These are phyloP conservation scores for Ganaspis brasiliensis DNA, from an alignment of 2,888 invertebrate genomes.

Conservation along the genomic window DNA sequence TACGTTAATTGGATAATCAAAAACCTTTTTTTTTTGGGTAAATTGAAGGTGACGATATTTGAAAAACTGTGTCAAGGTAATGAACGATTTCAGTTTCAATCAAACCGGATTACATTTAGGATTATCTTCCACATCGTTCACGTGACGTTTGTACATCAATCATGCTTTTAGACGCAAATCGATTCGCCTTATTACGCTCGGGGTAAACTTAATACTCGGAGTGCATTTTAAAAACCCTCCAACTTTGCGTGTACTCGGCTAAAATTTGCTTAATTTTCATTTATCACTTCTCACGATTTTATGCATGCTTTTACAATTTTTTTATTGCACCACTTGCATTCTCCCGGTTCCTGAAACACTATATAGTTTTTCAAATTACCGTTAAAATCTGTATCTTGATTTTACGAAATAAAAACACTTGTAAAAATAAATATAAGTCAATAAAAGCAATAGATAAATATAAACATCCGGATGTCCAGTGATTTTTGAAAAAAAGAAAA, in stretches of 20 bases:
- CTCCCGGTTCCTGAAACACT: neutral
- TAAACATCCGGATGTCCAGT: too few species aligned
- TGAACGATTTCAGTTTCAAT: constrained; percentile 35
- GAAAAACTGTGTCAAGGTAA: constrained; percentile 37
- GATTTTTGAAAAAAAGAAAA: too few species aligned
- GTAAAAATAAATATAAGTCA: neutral
- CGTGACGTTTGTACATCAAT: constrained; percentile 42
- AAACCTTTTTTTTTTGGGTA: neutral
- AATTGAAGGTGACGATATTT: neutral
- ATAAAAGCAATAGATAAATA: neutral
- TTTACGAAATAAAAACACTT: neutral
- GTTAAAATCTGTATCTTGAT: constrained; percentile 9
- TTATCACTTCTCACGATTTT: constrained; percentile 13
- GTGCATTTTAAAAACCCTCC: constrained; percentile 23
- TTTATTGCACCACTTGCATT: neutral
- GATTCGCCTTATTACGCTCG: constrained; percentile 39
- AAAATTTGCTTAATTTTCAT: constrained; percentile 41
- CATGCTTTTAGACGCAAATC: constrained; percentile 41
- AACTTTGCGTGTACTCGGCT: constrained; percentile 21
- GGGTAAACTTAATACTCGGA: constrained; percentile 33
- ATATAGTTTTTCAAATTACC: neutral
- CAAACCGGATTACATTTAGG: constrained; percentile 37
- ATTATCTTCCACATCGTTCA: constrained; percentile 41
- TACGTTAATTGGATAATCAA: too few species aligned
- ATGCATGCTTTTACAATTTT: constrained; percentile 18